Base-by-base conservation (phyloP, 2,888 invertebrate species). In the Macroteleia sp. region DNA sequence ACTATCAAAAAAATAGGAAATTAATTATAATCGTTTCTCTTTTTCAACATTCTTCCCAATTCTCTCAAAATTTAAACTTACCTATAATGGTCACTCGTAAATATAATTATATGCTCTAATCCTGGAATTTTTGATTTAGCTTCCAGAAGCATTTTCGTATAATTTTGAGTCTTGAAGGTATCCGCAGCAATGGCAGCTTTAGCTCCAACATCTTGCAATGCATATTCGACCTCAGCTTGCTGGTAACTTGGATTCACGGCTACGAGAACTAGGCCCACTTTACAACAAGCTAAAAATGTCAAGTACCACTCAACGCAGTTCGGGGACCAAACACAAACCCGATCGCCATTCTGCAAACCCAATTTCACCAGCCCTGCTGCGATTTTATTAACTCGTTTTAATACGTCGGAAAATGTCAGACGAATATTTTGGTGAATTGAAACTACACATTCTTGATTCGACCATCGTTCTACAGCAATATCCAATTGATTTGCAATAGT, bases 281-380 rank as follows among this genome's bases (percentile, higher is more conserved):
- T 93, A 0, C 95, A 94, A 0, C 95, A 94, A 0, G 95, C 97
- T 87, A 95, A 91, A 88, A 95, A 94, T 0, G 94, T 92, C 0
- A 96, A 83, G 73, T 95, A 93, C 97, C 97, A 98, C 86, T 96
- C 95, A 42, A 94, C 89, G 30, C 93, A 92, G 91, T 97, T 97
- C 0, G 96, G 96, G 0, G 95, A 94, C 95, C 96, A 97, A 17
- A 97, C 92, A 0, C 95, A 97, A 2, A 98, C 87, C 6, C 95
- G 91, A 86, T 97, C 97, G 0, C 96, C 96, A 22, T 91, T 93
- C 61, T 93, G 88, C 14, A 97, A 85, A 0, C 97, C 97, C 19
- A 96, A 84, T 34, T 93, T 93, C n/a, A 93, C 83, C 0, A 97
- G 92, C 0, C 96, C 96, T 0, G 95, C 95, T 0, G 96, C 96